Base-by-base conservation (phyloP, 2,797 vertebrate species). In the Chelon auratus region DNA sequence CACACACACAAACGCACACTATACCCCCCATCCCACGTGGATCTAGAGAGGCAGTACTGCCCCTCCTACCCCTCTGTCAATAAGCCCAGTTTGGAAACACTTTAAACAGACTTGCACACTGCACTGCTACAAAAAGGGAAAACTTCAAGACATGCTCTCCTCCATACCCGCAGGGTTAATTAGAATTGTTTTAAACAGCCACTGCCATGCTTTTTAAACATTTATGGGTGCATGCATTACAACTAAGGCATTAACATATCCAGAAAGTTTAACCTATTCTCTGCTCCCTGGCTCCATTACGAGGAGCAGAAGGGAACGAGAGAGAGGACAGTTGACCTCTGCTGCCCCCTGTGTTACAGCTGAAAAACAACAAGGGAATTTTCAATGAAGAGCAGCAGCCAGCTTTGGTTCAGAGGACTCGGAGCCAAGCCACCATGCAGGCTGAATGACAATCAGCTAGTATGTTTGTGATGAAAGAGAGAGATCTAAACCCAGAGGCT, bases 121-220 rank as follows among this genome's bases (percentile, higher is more conserved):
- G 67, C 84, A 86, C 69, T 36, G 30, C 78, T 75, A 81, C 81
- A 83, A 84, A 86, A 83, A 83, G 66, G 71, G 53, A 86, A 85
- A 87, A 89, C 77, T 90, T 87, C 64, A 91, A 91, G 86, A 83
- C 76, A 82, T 71, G 88, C 86, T 87, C 84, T 83, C 61, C 78
- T 81, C 75, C 80, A 75, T 88, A 90, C 91, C 92, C 91, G 65
- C 90, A 87, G 93, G 93, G 89, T 94, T 93, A 93, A 94, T 94
- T 94, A 94, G 91, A 88, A 92, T 91, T 89, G 90, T 93, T 93
- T 93, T 91, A 94, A 93, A 90, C 90, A 89, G 91, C 89, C 88
- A 90, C 80, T 83, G 82, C 85, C 78, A 82, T 81, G 82, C 88
- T 87, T 92, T 90, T 93, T 81, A 93, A 95, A 94, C 91, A 94